Base-by-base conservation (phyloP, 2,113 vertebrate species). In the Sorex fumeus region DNA sequence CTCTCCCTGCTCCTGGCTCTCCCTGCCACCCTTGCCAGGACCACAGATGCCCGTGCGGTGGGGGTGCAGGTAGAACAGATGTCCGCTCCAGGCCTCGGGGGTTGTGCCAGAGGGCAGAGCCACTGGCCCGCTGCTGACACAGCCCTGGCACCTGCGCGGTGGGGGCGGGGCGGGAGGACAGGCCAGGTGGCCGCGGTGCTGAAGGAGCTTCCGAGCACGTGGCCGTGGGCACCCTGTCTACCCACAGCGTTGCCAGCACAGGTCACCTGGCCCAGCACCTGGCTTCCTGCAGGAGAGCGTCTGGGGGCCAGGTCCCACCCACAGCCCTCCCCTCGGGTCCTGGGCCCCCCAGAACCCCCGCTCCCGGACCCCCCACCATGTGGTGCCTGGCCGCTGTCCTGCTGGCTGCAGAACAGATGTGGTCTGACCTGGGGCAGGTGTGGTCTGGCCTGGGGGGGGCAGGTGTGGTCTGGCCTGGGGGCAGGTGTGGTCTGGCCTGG, bases 51-150 rank as follows among this genome's bases (percentile, higher is more conserved):
- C 94, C 70, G 60, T 50, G 32, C 92, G 7, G 4, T 6, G 36
- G 93, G 57, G 80, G 84, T n/a, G 13, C 50, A 82, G 43, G 84
- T 27, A 13, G 72, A 67, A 34, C 90, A 91, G 90, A 67, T 94
- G 85, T 78, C 96, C 75, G 0, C 82, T 30, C 50, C 84, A 3
- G 27, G 84, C 47, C 77, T 34, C 10, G 8, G 11, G 36, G 53
- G 64, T 28, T 7, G 0, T 50, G 77, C 72, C 92, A 87, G 67
- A 80, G 67, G 84, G 69, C 21, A 25, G 70, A 25, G 69, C 64
- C 8, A 70, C 40, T 28, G 2, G 72, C n/a, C 60, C 45, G 0
- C 9, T 32, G 88, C 91, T 70, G 93, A 84, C 77, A 23, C 32
- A 78, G 74, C 19, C 43, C 76, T 36, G 84, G 36, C 23, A 12